Conservation (phyloP, 2,113 vertebrate genomes). For the Burhinus bistriatus region DNA sequence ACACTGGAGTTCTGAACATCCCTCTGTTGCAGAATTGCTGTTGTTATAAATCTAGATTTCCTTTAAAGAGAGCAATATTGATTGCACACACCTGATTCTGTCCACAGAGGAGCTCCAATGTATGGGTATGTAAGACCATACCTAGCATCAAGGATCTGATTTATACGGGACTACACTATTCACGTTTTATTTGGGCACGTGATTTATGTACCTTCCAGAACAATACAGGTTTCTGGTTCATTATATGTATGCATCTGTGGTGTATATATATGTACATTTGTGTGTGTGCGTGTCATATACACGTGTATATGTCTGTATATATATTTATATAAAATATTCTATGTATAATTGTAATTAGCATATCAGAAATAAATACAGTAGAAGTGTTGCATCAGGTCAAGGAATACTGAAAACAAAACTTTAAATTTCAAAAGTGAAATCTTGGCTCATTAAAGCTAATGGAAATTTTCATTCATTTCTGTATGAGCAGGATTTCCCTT, state of each 20-base stretch:
- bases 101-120: background rate
- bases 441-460: background rate
- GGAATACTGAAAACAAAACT: background rate
- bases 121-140: background rate
- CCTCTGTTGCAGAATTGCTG: background rate
- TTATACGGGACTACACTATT: background rate
- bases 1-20: background rate
- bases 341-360: background rate
- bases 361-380: background rate
- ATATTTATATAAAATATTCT: background rate
- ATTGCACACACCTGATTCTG: background rate
- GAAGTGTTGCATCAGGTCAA: background rate
- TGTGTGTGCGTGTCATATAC: background rate
- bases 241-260: background rate
- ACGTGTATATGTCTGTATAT: background rate
- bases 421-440: background rate
- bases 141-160: background rate
- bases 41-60: background rate
- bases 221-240: background rate
- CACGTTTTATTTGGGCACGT: background rate
- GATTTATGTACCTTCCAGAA: background rate
- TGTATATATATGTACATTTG: background rate
- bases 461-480: background rate
- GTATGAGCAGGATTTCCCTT: background rate
- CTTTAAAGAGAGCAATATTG: background rate